These are phyloP conservation scores for Phoxinus phoxinus DNA, from an alignment of 2,113 vertebrate species.

Conservation along the genomic window DNA sequence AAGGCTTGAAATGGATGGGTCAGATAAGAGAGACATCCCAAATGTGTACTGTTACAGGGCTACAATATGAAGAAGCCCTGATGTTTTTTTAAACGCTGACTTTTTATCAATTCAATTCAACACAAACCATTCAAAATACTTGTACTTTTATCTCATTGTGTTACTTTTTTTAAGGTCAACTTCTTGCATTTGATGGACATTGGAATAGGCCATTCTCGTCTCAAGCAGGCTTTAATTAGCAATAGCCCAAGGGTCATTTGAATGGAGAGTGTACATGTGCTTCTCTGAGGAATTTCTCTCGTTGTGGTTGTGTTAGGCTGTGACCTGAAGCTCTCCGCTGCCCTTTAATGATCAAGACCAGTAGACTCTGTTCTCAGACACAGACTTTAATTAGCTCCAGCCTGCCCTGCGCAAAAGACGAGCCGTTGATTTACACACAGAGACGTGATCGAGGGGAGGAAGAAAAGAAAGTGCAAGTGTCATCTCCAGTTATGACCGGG, in stretches of 20 bases:
- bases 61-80: too few relatives aligned
- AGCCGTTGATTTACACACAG: not conserved
- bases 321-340: constrained; percentile 1
- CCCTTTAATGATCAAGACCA: not conserved
- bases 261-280: not conserved
- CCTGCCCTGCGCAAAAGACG: not conserved
- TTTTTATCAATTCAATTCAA: not conserved
- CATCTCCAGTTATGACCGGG: not conserved
- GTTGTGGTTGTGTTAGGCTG: constrained; percentile 15
- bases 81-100: too few relatives aligned
- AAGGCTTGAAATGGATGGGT: too few relatives aligned
- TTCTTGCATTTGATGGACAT: not conserved
- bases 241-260: not conserved
- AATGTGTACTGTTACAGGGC: too few relatives aligned
- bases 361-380: constrained; percentile 64
- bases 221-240: not conserved
- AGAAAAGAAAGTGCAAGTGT: not conserved
- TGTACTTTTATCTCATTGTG: not conserved
- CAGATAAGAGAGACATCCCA: too few relatives aligned
- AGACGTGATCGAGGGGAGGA: not conserved
- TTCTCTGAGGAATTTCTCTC: not conserved
- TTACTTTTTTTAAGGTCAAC: not conserved
- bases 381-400: constrained; percentile 69
- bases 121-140: not conserved
- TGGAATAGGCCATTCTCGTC: not conserved